Evolutionary conservation across 2,888 invertebrate genomes (phyloP).

Genomic region (Spisula solida): DNA sequence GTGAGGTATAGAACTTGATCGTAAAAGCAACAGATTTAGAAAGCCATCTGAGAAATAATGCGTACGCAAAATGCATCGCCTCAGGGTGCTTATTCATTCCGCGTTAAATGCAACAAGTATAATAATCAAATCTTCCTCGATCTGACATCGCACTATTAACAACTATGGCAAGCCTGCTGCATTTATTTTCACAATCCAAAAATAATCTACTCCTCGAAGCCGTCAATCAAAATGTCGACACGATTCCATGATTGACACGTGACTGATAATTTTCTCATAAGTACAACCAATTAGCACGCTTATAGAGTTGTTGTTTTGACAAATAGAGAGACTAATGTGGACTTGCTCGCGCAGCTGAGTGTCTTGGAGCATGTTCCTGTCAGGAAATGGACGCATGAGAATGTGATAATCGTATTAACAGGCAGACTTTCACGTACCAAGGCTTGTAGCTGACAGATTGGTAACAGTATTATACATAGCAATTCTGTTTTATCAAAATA

Average conservation of each 20-base stretch:
- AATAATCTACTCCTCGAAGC: conserved; percentile 23
- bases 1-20: not conserved
- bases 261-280: conserved; percentile 57
- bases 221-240: conserved; percentile 50
- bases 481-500: not conserved
- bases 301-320: conserved; percentile 51
- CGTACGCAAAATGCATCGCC: not conserved
- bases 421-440: conserved; percentile 26
- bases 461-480: not conserved
- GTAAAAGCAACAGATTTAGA: not conserved
- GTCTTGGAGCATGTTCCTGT: conserved; percentile 47
- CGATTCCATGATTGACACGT: conserved; percentile 55
- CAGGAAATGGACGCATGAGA: conserved; percentile 35
- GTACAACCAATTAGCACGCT: conserved; percentile 54
- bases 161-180: conserved; percentile 32
- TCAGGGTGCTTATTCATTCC: not conserved
- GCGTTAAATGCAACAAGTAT: conserved; percentile 8
- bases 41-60: not conserved
- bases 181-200: conserved; percentile 29
- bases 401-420: conserved; percentile 48
- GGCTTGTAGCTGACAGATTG: conserved; percentile 6
- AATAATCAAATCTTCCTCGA: not conserved
- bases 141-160: not conserved
- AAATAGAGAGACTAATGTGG: conserved; percentile 39
- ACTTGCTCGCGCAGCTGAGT: conserved; percentile 23